These are phyloP conservation scores for Ectemnius continuus DNA, from an alignment of 2,888 invertebrate genomes.

Conservation along the genomic window DNA sequence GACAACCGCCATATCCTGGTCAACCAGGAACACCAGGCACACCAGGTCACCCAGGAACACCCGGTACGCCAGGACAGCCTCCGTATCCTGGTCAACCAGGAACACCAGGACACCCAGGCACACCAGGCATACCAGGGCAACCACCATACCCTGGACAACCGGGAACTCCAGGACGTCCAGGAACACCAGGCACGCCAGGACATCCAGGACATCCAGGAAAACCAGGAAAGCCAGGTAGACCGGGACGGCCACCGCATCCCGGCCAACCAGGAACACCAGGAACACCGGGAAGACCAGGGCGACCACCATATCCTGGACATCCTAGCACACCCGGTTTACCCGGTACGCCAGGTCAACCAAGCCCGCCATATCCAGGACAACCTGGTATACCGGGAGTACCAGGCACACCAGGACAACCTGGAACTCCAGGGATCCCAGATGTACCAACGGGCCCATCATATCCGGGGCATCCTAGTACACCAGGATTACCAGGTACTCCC, in stretches of 20 bases:
- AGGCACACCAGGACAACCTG: constrained; percentile 28
- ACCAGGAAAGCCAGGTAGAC: constrained; percentile 56
- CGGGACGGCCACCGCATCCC: constrained; percentile 12
- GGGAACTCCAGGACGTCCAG: constrained; percentile 49
- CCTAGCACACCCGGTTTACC: constrained; percentile 37
- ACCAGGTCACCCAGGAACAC: not conserved
- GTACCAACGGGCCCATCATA: not conserved
- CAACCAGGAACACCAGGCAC: not conserved
- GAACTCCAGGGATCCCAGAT: not conserved
- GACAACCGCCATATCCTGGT: too few relatives aligned
- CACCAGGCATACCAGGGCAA: constrained; percentile 61
- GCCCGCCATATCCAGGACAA: constrained; percentile 13
- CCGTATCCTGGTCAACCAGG: constrained; percentile 53
- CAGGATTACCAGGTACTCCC: constrained; percentile 44
- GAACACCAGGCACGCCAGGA: constrained; percentile 62
- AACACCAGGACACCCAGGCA: constrained; percentile 17
- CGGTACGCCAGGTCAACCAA: constrained; percentile 68
- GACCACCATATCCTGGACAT: constrained; percentile 26
- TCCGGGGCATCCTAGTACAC: not conserved
- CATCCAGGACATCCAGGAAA: constrained; percentile 13
- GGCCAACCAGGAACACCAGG: not conserved
- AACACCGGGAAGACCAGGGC: constrained; percentile 28
- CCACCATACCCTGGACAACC: constrained; percentile 66
- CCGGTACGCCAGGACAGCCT: constrained; percentile 22
- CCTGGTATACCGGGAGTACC: constrained; percentile 45